Conservation (phyloP, 2,797 vertebrate genomes). For the Chelon labrosus region DNA sequence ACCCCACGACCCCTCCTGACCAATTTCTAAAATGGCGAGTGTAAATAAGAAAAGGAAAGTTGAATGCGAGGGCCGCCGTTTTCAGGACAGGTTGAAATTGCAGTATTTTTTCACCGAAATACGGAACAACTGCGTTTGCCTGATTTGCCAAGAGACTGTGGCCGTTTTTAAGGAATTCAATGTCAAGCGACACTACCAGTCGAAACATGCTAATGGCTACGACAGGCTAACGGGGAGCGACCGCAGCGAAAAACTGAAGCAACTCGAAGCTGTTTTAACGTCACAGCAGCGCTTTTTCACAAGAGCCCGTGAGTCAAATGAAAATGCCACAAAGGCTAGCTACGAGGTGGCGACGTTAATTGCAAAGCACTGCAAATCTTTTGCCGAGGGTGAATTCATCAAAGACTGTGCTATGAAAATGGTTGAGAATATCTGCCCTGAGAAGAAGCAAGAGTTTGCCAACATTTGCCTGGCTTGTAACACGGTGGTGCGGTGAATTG, state of each 20-base stretch:
- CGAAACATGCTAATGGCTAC: slow-evolving; percentile 20
- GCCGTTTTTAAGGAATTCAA: neutral
- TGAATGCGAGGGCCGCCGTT: slow-evolving; percentile 27
- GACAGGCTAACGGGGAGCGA: slow-evolving; percentile 21
- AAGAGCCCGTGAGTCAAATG: slow-evolving; percentile 33
- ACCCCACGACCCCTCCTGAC: no score
- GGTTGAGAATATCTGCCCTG: no score
- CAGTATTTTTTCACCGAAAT: no score
- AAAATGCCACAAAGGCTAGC: slow-evolving; percentile 18
- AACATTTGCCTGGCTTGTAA: neutral
- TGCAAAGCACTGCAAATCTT: no score
- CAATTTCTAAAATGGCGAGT: no score
- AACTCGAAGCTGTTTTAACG: neutral
- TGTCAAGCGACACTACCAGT: neutral
- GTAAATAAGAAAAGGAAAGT: slow-evolving; percentile 21
- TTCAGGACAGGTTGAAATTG: slow-evolving; percentile 18
- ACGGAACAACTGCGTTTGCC: slow-evolving; percentile 35
- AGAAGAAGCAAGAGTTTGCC: no score
- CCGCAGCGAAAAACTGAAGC: slow-evolving; percentile 6
- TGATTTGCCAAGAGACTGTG: slow-evolving; percentile 40
- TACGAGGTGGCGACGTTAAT: no score
- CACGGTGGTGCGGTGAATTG: neutral
- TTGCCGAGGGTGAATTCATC: no score
- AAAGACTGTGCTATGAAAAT: no score
- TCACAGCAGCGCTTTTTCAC: slow-evolving; percentile 30